Percentiles rank a stretch among this genome's conserved stretches.
Conservation (phyloP, 2,797 vertebrate genomes). For the Bradypodion ventrale region DNA sequence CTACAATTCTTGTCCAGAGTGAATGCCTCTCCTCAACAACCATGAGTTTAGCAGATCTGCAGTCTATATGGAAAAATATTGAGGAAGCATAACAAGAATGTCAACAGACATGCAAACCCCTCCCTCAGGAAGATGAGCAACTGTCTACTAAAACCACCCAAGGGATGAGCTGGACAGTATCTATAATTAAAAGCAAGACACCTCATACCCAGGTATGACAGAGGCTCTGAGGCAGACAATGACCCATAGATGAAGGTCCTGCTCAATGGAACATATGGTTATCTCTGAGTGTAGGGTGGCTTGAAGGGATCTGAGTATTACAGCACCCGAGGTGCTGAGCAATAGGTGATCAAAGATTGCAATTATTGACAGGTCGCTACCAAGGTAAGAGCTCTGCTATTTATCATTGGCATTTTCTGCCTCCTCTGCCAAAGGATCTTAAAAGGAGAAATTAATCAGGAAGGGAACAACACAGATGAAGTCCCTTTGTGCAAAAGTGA, state of each 20-base stretch:
- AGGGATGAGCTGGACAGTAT: background rate
- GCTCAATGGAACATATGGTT: constrained; percentile 28
- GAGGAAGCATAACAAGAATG: background rate
- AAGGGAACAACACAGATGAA: background rate
- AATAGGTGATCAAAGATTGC: constrained; percentile 15
- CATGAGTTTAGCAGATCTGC: too few species aligned
- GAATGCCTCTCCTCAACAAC: too few species aligned
- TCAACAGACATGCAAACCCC: background rate
- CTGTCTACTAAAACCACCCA: background rate
- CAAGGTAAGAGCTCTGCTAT: constrained; percentile 33
- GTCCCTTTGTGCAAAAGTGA: background rate
- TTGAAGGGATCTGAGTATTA: background rate
- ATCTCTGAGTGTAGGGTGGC: background rate
- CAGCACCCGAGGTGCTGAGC: background rate
- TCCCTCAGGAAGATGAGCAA: background rate
- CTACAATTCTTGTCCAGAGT: too few species aligned
- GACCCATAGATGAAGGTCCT: constrained; percentile 21
- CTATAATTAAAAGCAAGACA: constrained; percentile 20
- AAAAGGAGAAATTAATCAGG: constrained; percentile 34
- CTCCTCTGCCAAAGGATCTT: background rate
- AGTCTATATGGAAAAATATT: too few species aligned
- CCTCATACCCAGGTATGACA: background rate
- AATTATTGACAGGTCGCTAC: constrained; percentile 29
- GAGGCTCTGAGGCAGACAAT: background rate
- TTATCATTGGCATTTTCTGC: constrained; percentile 15